Percentiles rank a stretch among this genome's conserved stretches.
phyloP scores from a whole-genome alignment of 2,113 vertebrate species.

The Sinocyclocheilus anophthalmus region DNA sequence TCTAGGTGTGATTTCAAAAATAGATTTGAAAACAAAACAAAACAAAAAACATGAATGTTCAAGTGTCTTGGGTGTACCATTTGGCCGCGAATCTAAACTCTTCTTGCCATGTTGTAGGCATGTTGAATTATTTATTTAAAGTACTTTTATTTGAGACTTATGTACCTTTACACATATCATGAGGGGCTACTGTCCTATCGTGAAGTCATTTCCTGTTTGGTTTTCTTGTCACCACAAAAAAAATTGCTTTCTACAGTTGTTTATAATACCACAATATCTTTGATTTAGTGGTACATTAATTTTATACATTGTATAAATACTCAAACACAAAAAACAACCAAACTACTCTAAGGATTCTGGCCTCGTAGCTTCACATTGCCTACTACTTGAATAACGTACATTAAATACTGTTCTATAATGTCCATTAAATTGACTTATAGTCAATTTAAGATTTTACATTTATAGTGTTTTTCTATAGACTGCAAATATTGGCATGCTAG shows the following conservation, averaged over 20 bases:
- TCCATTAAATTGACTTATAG: no score
- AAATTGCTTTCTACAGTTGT: neutral
- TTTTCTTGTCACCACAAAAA: neutral
- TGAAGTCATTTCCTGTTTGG: constrained; percentile 3
- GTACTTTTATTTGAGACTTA: neutral
- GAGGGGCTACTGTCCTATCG: neutral
- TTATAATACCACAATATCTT: neutral
- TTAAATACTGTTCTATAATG: no score
- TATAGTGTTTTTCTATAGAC: no score
- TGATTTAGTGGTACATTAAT: neutral
- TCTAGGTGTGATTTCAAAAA: neutral
- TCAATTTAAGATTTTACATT: no score
- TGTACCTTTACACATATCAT: neutral
- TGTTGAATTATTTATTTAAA: neutral
- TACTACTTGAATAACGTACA: no score
- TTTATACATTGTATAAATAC: no score
- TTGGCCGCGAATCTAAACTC: neutral
- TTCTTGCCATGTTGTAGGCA: neutral
- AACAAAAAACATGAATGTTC: neutral
- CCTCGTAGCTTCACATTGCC: no score
- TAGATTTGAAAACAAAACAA: no score
- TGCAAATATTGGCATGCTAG: neutral
- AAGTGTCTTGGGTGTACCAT: neutral
- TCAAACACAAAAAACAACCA: no score
- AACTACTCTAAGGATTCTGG: no score